Conservation (phyloP, 2,888 invertebrate species). For the Eupelmus urozonus region DNA sequence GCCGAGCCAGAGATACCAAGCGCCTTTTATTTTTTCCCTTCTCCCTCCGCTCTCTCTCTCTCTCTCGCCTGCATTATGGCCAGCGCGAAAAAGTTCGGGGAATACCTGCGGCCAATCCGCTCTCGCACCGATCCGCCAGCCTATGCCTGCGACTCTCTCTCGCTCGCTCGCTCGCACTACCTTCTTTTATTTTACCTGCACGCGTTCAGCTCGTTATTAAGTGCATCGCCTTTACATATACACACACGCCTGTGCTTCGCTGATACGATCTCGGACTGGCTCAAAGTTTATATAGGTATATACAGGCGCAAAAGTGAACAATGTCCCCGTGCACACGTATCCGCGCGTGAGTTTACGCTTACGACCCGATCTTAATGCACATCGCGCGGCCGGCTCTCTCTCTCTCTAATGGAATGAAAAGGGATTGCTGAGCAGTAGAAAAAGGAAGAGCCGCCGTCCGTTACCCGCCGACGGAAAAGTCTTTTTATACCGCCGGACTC, state of each 20-base stretch:
- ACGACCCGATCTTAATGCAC: conserved; percentile 13
- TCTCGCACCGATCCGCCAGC: neutral
- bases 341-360: conserved; percentile 18
- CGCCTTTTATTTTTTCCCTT: conserved; percentile 62
- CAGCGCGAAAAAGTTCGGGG: conserved; percentile 12
- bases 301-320: no score
- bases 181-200: neutral
- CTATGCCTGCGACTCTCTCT: neutral
- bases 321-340: conserved; percentile 9
- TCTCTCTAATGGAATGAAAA: conserved; percentile 48
- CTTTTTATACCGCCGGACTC: conserved; percentile 19
- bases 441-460: neutral
- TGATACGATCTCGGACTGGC: conserved; percentile 18
- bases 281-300: conserved; percentile 23
- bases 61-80: conserved; percentile 7
- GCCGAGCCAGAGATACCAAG: conserved; percentile 57
- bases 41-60: neutral
- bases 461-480: neutral
- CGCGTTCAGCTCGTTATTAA: conserved; percentile 30
- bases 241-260: neutral
- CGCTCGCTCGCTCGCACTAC: neutral
- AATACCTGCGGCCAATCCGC: conserved; percentile 14
- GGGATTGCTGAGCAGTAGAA: conserved; percentile 7
- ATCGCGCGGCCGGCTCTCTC: no score
- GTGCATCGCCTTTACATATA: conserved; percentile 18